These are phyloP conservation scores for Drosophila ficusphila DNA, from an alignment of 1,140 invertebrate genomes.

Conservation along the genomic window DNA sequence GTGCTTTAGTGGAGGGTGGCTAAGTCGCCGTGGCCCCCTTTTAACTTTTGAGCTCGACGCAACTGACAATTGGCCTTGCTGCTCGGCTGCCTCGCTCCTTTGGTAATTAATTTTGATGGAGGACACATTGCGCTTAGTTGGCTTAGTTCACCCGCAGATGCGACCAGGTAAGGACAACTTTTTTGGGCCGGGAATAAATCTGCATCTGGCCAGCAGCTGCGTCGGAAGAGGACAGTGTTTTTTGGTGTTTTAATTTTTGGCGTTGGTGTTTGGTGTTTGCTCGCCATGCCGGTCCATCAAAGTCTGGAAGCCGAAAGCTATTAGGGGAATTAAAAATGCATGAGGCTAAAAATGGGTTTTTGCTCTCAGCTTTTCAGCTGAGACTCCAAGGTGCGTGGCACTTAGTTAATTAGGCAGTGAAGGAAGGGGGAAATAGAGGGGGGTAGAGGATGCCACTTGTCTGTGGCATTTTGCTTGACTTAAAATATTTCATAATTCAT, in stretches of 20 bases:
- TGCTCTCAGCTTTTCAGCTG: constrained; percentile 13
- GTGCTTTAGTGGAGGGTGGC: constrained; percentile 8
- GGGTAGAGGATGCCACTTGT: constrained; percentile 7
- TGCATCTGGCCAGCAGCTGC: constrained; percentile 56
- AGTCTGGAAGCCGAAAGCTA: constrained; percentile 80
- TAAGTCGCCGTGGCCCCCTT: constrained; percentile 61
- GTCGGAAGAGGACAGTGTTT: constrained; percentile 35
- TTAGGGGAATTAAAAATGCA: constrained; percentile 82
- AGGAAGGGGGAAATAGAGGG: no score
- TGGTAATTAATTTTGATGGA: constrained; percentile 84
- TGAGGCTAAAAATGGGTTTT: constrained; percentile 70
- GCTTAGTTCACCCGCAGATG: constrained; percentile 50
- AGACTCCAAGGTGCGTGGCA: constrained; percentile 41
- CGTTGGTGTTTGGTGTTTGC: constrained; percentile 8
- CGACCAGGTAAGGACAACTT: constrained; percentile 66
- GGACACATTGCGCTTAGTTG: constrained; percentile 78
- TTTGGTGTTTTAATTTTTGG: constrained; percentile 70
- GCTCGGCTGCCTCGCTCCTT: constrained; percentile 49
- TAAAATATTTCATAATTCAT: constrained; percentile 75
- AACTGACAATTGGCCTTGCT: constrained; percentile 68
- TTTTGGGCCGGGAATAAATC: constrained; percentile 60
- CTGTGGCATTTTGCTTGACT: constrained; percentile 62
- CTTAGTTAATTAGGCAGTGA: constrained; percentile 70
- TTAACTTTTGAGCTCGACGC: constrained; percentile 74
- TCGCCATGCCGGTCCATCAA: constrained; percentile 74